Conservation (phyloP, 2,113 vertebrate species). For the rat (Rattus norvegicus) region DNA sequence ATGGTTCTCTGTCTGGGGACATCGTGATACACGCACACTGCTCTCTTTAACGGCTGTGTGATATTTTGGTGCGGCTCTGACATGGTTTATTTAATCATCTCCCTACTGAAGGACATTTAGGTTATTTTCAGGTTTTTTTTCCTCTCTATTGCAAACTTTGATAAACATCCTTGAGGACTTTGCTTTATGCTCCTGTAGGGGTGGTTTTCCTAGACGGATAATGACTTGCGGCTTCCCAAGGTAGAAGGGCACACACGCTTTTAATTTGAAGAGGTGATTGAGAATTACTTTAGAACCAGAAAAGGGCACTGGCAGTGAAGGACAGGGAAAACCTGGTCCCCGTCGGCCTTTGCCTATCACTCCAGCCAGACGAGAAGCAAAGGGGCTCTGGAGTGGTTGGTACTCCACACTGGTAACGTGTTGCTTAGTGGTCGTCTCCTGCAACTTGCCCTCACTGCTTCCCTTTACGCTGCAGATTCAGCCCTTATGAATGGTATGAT, state of each 20-base stretch:
- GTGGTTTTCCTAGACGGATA: constrained; percentile 36
- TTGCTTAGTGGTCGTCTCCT: accelerated
- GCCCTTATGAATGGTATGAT: constrained; percentile 98
- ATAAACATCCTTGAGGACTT: not conserved
- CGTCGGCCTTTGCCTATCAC: not conserved
- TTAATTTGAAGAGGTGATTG: constrained; percentile 61
- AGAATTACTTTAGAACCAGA: constrained; percentile 58
- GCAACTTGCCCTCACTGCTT: accelerated
- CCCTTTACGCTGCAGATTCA: constrained; percentile 89
- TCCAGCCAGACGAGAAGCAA: not conserved
- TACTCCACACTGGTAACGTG: not conserved
- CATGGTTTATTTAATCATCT: not conserved
- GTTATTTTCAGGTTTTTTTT: constrained; percentile 4
- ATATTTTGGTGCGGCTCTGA: not conserved
- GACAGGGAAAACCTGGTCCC: not conserved
- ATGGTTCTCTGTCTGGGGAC: not conserved
- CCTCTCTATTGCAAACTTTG: constrained; percentile 44
- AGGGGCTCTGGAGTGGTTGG: not conserved
- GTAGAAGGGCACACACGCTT: constrained; percentile 65
- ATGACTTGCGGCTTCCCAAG: constrained; percentile 46
- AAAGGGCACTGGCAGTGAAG: constrained; percentile 50
- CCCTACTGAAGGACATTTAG: constrained; percentile 60
- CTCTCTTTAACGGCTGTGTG: not conserved
- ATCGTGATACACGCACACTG: not conserved
- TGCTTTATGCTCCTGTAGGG: not conserved